phyloP scores from a whole-genome alignment of 1,140 invertebrate species.

The Bombus superbus region DNA sequence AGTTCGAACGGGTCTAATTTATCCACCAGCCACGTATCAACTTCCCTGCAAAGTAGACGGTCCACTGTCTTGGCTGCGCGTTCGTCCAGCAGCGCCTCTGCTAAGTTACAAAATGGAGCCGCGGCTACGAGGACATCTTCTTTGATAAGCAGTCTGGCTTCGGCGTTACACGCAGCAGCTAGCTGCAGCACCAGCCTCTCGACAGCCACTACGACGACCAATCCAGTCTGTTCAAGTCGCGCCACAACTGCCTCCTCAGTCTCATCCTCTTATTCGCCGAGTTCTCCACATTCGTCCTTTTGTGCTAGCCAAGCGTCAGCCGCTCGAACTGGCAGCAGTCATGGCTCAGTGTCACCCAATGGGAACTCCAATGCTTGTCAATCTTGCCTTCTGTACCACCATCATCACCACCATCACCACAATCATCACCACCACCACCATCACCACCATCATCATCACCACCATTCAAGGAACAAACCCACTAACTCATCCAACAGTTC shows the following conservation, averaged over 20 bases:
- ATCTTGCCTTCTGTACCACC: constrained; percentile 61
- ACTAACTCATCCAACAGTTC: constrained; percentile 2
- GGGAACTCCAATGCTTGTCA: constrained; percentile 73
- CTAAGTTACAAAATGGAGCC: constrained; percentile 55
- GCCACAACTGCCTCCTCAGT: constrained; percentile 55
- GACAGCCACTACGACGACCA: constrained; percentile 65
- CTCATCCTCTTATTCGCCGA: constrained; percentile 60
- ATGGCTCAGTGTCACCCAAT: constrained; percentile 23
- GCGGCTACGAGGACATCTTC: constrained; percentile 65
- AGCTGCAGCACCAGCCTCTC: constrained; percentile 62
- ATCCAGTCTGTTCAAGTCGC: constrained; percentile 63
- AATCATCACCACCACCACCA: constrained; percentile 70
- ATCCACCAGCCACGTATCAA: constrained; percentile 48
- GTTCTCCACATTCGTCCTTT: constrained; percentile 54
- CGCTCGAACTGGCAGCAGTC: constrained; percentile 2
- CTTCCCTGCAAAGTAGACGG: constrained; percentile 61
- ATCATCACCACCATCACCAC: constrained; percentile 67
- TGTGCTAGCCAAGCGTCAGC: constrained; percentile 36
- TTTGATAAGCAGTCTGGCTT: constrained; percentile 70
- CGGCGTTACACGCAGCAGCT: constrained; percentile 67
- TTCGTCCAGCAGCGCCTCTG: constrained; percentile 32
- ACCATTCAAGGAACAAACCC: constrained; percentile 65
- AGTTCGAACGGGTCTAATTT: constrained; percentile 46
- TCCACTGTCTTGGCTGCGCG: constrained; percentile 60
- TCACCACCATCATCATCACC: constrained; percentile 71